These are phyloP conservation scores for Urosaurus nigricauda DNA, from an alignment of 2,797 vertebrate genomes.

Conservation along the genomic window DNA sequence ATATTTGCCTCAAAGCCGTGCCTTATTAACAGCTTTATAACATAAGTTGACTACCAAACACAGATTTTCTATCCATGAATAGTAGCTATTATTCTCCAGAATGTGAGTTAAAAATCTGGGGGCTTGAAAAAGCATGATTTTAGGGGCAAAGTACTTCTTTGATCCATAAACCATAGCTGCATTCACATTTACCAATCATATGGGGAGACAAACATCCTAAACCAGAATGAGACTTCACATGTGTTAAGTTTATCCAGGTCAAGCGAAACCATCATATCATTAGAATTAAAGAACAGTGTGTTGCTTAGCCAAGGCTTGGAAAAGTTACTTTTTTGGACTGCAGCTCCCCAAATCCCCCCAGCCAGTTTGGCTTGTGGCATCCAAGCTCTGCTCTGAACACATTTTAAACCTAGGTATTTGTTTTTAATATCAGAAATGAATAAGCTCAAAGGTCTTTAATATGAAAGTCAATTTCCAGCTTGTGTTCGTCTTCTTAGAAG, in stretches of 20 bases:
- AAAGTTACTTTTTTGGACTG: not conserved
- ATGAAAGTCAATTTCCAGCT: not conserved
- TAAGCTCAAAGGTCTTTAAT: not conserved
- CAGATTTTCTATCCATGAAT: not conserved
- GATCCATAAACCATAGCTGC: not conserved
- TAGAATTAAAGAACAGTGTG: not conserved
- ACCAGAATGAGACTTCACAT: not conserved
- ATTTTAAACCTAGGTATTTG: not conserved
- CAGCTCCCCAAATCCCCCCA: not conserved
- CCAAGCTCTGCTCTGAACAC: not conserved
- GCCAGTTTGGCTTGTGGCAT: too few species aligned
- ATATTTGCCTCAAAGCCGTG: slow-evolving; percentile 28
- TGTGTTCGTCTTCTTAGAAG: not conserved
- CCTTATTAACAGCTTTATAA: not conserved
- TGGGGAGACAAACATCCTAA: not conserved
- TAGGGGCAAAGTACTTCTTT: not conserved
- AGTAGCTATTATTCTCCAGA: not conserved
- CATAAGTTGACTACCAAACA: not conserved
- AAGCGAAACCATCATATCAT: too few species aligned
- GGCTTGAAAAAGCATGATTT: not conserved
- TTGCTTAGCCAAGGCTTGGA: not conserved
- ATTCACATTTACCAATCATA: not conserved
- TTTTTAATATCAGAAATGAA: not conserved
- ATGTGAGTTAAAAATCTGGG: not conserved
- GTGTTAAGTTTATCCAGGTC: not conserved